Percentiles rank a stretch among this genome's conserved stretches.
Conservation (phyloP, 2,797 vertebrate species). For the Pipistrellus kuhlii region DNA sequence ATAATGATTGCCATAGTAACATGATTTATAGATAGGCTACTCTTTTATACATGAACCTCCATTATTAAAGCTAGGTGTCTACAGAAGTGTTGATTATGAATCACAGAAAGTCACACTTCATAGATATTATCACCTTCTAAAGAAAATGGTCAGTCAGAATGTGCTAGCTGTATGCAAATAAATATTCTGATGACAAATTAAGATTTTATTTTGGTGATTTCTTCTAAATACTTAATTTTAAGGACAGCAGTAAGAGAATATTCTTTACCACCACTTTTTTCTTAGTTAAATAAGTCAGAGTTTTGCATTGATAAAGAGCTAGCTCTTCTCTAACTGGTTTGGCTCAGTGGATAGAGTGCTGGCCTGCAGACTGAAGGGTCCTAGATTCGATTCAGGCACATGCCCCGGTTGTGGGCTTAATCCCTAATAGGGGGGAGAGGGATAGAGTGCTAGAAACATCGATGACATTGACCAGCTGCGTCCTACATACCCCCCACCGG, state of each 20-base stretch:
- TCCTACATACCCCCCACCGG: no score
- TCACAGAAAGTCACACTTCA: not conserved
- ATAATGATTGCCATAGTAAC: not conserved
- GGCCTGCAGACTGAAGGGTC: no score
- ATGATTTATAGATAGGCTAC: not conserved
- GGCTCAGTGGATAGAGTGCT: no score
- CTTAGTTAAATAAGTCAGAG: not conserved
- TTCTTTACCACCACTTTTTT: not conserved
- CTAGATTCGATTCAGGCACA: no score
- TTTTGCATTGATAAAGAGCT: not conserved
- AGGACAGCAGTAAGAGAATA: not conserved
- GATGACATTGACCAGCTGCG: no score
- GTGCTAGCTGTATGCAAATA: not conserved
- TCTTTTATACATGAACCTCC: not conserved
- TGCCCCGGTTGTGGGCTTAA: no score
- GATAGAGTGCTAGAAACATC: no score
- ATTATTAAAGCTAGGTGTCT: not conserved
- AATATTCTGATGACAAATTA: not conserved
- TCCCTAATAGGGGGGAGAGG: no score
- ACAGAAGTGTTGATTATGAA: not conserved
- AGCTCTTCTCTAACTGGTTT: not conserved
- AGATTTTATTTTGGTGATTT: not conserved
- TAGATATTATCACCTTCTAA: not conserved
- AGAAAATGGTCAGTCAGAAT: not conserved
- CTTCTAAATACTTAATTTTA: conserved; percentile 4